phyloP scores from a whole-genome alignment of 2,797 vertebrate species.

The Limnodromus scolopaceus region DNA sequence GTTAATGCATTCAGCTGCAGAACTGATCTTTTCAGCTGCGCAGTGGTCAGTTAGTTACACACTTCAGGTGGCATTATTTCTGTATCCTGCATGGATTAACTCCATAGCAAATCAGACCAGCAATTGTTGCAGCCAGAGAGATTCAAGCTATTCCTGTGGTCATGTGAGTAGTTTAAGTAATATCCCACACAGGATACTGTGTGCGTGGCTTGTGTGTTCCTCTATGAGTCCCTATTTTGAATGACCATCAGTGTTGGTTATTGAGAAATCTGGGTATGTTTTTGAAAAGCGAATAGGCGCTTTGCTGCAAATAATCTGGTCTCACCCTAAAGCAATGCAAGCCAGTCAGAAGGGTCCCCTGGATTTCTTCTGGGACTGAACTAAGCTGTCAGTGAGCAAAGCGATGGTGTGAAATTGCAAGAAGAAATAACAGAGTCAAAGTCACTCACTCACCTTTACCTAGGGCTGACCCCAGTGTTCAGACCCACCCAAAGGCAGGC shows the following conservation, averaged over 20 bases:
- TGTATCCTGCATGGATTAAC: not conserved
- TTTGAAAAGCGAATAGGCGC: not conserved
- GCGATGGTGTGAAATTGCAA: not conserved
- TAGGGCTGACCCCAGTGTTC: not conserved
- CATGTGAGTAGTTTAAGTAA: not conserved
- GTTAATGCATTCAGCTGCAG: not conserved
- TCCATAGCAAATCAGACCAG: not conserved
- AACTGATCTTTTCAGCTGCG: not conserved
- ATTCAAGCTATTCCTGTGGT: not conserved
- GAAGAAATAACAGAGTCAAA: not conserved
- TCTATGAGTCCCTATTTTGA: not conserved
- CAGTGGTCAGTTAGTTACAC: not conserved
- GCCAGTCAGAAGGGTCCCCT: not conserved
- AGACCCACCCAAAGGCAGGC: not conserved
- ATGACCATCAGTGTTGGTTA: too few relatives aligned
- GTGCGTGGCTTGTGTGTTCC: not conserved
- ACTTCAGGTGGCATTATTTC: not conserved
- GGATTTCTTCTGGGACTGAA: not conserved
- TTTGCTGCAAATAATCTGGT: not conserved
- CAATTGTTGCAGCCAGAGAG: not conserved
- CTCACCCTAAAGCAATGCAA: not conserved
- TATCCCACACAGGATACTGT: not conserved
- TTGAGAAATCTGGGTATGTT: not conserved
- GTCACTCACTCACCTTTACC: not conserved
- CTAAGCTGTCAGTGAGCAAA: not conserved